Conservation (phyloP, 2,888 invertebrate species). For the Deilephila porcellus region DNA sequence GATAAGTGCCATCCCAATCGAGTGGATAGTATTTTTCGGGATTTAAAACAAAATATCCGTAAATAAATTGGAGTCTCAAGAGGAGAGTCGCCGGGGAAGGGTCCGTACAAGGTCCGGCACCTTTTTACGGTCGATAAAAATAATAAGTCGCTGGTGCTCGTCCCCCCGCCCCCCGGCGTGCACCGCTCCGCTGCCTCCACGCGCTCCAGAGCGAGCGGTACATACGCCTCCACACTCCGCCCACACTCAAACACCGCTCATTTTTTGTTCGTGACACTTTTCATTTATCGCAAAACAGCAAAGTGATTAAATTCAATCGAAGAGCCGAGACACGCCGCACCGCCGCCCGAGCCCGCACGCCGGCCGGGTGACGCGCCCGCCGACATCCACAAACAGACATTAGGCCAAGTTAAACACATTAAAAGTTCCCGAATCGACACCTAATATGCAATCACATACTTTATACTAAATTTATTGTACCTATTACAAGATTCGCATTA, state of each 20-base stretch:
- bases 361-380: constrained; percentile 32
- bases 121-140: constrained; percentile 83
- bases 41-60: constrained; percentile 77
- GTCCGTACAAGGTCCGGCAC: constrained; percentile 73
- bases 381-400: constrained; percentile 71
- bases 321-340: constrained; percentile 41
- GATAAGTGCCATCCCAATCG: constrained; percentile 62
- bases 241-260: constrained; percentile 80
- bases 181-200: constrained; percentile 34
- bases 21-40: constrained; percentile 71
- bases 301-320: constrained; percentile 35
- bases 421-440: constrained; percentile 82
- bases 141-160: constrained; percentile 71
- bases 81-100: constrained; percentile 71
- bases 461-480: constrained; percentile 84
- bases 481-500: constrained; percentile 85
- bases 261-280: constrained; percentile 73
- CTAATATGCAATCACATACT: constrained; percentile 85
- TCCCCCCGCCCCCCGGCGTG: constrained; percentile 41
- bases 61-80: constrained; percentile 76
- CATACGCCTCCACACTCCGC: constrained; percentile 49
- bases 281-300: constrained; percentile 52
- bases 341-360: constrained; percentile 38
- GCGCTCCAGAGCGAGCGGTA: constrained; percentile 30
- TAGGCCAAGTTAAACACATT: constrained; percentile 83